Evolutionary conservation across 2,797 vertebrate genomes (phyloP).

Genomic region (Sebastes jordani): DNA sequence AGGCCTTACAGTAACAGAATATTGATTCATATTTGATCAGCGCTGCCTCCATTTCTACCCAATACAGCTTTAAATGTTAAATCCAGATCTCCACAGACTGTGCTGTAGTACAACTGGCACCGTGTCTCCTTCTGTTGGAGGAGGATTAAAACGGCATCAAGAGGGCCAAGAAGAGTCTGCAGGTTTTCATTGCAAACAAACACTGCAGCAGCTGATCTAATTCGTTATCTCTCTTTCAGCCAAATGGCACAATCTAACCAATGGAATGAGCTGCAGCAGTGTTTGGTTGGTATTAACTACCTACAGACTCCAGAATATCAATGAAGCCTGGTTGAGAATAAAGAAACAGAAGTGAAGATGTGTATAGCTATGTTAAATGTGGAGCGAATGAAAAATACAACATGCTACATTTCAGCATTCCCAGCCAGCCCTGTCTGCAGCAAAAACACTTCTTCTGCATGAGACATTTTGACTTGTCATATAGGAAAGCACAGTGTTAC

Average conservation of each 20-base stretch:
- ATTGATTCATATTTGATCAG: too few species aligned
- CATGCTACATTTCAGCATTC: not conserved
- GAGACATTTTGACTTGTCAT: not conserved
- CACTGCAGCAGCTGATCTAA: not conserved
- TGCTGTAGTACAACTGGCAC: not conserved
- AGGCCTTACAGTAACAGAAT: too few species aligned
- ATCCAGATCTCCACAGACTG: not conserved
- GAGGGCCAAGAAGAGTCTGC: not conserved
- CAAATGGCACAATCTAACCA: not conserved
- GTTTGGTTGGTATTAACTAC: not conserved
- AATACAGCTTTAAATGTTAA: too few species aligned
- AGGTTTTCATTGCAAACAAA: not conserved
- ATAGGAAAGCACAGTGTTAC: not conserved
- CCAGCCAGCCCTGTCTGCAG: not conserved
- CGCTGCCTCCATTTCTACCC: too few species aligned
- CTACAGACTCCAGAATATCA: not conserved
- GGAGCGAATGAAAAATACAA: not conserved
- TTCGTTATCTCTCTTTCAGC: not conserved
- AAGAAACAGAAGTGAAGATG: not conserved
- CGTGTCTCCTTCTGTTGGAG: slow-evolving; percentile 43
- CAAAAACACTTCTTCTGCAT: not conserved
- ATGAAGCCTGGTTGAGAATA: not conserved
- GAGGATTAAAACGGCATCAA: not conserved
- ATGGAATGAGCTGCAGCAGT: not conserved
- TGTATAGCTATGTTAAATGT: not conserved